These are phyloP conservation scores for Drosophila setosimentum DNA, from an alignment of 2,888 invertebrate species.

Conservation along the genomic window DNA sequence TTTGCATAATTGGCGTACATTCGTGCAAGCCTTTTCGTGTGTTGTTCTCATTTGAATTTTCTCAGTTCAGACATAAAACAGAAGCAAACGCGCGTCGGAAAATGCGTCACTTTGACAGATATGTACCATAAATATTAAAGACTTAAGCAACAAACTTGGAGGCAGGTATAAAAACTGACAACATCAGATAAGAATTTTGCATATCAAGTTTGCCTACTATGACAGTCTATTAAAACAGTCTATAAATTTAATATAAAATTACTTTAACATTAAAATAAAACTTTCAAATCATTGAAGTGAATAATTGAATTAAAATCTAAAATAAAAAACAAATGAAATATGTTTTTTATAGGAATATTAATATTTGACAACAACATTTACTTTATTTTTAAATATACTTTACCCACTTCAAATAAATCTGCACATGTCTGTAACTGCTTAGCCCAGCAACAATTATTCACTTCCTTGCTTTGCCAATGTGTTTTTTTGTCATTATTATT, in stretches of 20 bases:
- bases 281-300: not conserved
- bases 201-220: not conserved
- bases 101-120: slow-evolving; percentile 53
- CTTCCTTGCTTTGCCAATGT: slow-evolving; percentile 43
- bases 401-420: slow-evolving; percentile 9
- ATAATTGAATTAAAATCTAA: not conserved
- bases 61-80: slow-evolving; percentile 45
- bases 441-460: slow-evolving; percentile 35
- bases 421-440: slow-evolving; percentile 11
- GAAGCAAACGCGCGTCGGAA: slow-evolving; percentile 59
- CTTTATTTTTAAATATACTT: not conserved
- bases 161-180: slow-evolving; percentile 1
- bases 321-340: not conserved
- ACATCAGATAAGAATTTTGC: not conserved
- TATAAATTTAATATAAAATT: not conserved
- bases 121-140: slow-evolving; percentile 38
- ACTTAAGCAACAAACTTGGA: slow-evolving; percentile 44
- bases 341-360: not conserved
- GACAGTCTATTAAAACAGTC: not conserved
- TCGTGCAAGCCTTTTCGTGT: slow-evolving; percentile 54
- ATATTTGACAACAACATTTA: not conserved
- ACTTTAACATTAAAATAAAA: not conserved
- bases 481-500: not conserved
- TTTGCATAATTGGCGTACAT: slow-evolving; percentile 73
- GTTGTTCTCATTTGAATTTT: slow-evolving; percentile 70